These are phyloP conservation scores for Metallyticus violacea DNA, from an alignment of 2,888 invertebrate species.

Conservation along the genomic window DNA sequence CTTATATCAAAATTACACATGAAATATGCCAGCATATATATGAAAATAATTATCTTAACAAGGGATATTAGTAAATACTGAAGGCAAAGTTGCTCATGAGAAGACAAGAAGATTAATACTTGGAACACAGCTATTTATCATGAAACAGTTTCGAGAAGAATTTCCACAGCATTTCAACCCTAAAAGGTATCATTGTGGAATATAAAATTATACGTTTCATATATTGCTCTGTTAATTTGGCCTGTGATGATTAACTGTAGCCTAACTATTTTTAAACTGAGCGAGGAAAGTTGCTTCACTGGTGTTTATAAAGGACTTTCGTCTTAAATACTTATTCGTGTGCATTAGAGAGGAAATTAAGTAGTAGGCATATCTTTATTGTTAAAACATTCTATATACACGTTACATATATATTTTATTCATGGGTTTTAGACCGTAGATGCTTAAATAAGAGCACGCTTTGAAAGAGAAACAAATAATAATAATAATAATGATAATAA, in stretches of 20 bases:
- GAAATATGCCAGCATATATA: not conserved
- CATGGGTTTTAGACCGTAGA: too few species aligned
- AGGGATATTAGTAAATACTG: not conserved
- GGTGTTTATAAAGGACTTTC: too few species aligned
- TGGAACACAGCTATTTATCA: not conserved
- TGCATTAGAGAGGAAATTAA: too few species aligned
- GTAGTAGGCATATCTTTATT: too few species aligned
- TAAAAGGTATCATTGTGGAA: not conserved
- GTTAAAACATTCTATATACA: too few species aligned
- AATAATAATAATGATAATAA: too few species aligned
- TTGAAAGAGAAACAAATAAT: too few species aligned
- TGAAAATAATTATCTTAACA: not conserved
- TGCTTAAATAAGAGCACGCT: too few species aligned
- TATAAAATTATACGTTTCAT: not conserved
- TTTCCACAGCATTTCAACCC: not conserved
- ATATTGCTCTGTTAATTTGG: not conserved
- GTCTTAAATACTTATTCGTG: too few species aligned
- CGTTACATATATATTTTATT: too few species aligned
- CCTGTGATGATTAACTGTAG: not conserved
- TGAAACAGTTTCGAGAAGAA: not conserved
- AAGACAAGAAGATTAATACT: not conserved
- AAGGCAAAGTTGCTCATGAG: not conserved
- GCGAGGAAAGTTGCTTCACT: too few species aligned
- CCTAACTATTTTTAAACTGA: too few species aligned
- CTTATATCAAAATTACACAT: not conserved